A percentile compares a stretch with the other conserved stretches of the same genome.
These are phyloP conservation scores for Trogon surrucura DNA, from an alignment of 2,113 vertebrate species.

Conservation along the genomic window DNA sequence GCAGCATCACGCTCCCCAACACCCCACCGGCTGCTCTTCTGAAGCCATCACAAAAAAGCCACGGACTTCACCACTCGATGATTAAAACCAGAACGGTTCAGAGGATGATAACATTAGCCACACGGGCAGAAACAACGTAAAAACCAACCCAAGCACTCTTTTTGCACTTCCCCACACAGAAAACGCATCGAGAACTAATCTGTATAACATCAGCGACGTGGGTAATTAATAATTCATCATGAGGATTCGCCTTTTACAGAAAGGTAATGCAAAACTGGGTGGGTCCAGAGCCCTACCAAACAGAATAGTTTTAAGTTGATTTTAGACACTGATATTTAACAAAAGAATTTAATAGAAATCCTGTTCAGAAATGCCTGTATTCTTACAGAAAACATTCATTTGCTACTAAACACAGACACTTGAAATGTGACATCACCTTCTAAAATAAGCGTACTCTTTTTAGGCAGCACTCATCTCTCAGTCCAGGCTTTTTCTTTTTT, in stretches of 20 bases:
- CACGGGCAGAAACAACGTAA: neutral
- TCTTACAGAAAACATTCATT: neutral
- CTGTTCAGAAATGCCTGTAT: neutral
- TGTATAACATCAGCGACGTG: neutral
- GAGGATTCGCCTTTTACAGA: neutral
- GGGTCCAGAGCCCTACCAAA: neutral
- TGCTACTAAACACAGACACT: neutral
- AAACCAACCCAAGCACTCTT: neutral
- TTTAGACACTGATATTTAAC: no score
- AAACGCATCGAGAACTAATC: neutral
- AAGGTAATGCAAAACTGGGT: neutral
- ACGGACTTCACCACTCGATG: neutral
- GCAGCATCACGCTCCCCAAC: neutral
- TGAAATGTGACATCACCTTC: slow-evolving; percentile 7
- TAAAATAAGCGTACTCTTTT: neutral
- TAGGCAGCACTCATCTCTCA: neutral
- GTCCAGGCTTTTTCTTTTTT: neutral
- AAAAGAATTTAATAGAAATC: neutral
- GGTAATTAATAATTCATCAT: neutral
- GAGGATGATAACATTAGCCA: neutral
- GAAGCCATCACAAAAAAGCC: neutral
- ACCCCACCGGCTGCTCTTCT: neutral
- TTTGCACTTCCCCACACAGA: neutral
- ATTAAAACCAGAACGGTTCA: neutral
- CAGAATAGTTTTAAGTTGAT: no score